phyloP scores from a whole-genome alignment of 2,797 vertebrate genomes.

The Diplodus sargus region DNA sequence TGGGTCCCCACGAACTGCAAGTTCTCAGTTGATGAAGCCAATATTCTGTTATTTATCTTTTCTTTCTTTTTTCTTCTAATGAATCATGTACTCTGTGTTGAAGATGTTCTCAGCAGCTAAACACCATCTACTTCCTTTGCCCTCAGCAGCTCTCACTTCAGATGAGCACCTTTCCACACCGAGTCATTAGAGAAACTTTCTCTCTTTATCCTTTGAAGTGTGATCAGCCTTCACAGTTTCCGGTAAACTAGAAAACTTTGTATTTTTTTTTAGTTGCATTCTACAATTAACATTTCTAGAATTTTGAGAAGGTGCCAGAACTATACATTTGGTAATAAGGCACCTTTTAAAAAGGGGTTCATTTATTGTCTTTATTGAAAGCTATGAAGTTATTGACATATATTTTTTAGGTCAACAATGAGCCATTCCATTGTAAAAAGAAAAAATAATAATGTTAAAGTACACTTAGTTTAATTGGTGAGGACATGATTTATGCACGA shows the following conservation, averaged over 20 bases:
- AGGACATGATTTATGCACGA: no score
- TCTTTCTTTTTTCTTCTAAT: constrained; percentile 48
- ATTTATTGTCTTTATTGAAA: background rate
- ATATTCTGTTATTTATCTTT: constrained; percentile 32
- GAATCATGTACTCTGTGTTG: constrained; percentile 46
- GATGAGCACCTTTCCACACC: constrained; percentile 1
- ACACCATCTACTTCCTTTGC: constrained; percentile 4
- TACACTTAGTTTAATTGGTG: no score
- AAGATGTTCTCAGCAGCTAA: constrained; percentile 39
- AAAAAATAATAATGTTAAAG: no score
- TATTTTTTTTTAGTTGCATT: background rate
- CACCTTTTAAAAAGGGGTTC: background rate
- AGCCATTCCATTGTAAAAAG: no score
- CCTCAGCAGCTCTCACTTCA: background rate
- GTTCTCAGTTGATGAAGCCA: constrained; percentile 20
- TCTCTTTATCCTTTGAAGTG: background rate
- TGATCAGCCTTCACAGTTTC: background rate
- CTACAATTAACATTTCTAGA: background rate
- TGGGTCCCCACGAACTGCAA: constrained; percentile 7
- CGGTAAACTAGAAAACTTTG: background rate
- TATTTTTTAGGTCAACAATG: no score
- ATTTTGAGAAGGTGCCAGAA: background rate
- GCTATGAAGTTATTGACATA: background rate
- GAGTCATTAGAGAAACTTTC: background rate
- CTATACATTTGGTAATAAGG: background rate